These are phyloP conservation scores for Promerops cafer DNA, from an alignment of 2,113 vertebrate genomes.

Conservation along the genomic window DNA sequence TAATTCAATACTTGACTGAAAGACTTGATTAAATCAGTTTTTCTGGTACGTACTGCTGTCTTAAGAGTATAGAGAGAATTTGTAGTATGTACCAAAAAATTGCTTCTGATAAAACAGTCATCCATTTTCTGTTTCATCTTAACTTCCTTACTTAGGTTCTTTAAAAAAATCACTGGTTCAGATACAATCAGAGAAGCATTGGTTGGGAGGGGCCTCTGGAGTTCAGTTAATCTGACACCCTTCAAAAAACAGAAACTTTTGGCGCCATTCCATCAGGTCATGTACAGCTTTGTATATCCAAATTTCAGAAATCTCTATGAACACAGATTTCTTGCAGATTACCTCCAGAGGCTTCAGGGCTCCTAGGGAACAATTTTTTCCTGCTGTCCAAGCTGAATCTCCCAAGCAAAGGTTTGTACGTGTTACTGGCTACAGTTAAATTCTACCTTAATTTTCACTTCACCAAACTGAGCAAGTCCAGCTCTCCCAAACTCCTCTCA, in stretches of 20 bases:
- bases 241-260: not conserved
- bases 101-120: not conserved
- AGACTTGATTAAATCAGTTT: constrained; percentile 77
- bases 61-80: not conserved
- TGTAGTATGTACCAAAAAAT: not conserved
- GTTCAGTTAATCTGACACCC: not conserved
- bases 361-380: not conserved
- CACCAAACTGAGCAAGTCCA: not conserved
- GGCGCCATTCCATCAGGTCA: not conserved
- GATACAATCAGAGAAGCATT: not conserved
- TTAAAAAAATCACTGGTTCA: not conserved
- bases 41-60: constrained; percentile 62
- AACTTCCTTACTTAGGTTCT: not conserved
- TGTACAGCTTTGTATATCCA: not conserved
- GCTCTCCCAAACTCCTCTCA: not conserved
- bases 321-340: not conserved
- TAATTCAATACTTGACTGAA: constrained; percentile 79
- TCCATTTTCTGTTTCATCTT: not conserved
- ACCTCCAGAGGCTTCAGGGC: not conserved
- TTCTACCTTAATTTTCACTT: not conserved
- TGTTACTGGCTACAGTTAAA: not conserved
- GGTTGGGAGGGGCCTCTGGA: not conserved
- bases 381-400: not conserved
- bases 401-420: not conserved
- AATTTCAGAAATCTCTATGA: not conserved